A percentile compares a stretch with the other conserved stretches of the same genome.
Conservation (phyloP, 1,140 invertebrate genomes). For the Pogonomyrmex barbatus region DNA sequence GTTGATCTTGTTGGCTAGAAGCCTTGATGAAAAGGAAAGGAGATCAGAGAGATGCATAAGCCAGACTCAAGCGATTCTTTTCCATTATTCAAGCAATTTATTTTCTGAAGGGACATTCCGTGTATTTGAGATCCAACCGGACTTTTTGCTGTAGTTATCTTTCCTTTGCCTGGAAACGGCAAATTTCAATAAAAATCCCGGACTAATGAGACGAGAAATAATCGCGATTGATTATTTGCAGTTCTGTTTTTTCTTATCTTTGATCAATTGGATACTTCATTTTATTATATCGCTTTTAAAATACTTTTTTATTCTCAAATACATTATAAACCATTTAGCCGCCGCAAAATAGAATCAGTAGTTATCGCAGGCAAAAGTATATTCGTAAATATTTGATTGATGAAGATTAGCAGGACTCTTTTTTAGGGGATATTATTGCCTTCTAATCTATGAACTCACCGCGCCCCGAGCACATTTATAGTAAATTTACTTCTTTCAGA, state of each 20-base stretch:
- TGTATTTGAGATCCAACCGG: constrained; percentile 18
- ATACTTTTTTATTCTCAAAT: background rate
- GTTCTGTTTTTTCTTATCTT: background rate
- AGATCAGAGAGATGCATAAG: constrained; percentile 58
- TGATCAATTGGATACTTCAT: background rate
- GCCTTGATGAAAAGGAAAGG: constrained; percentile 44
- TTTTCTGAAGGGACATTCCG: constrained; percentile 64
- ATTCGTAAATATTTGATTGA: constrained; percentile 44
- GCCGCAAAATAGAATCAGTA: background rate
- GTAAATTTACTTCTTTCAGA: constrained; percentile 56
- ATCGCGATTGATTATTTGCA: constrained; percentile 20
- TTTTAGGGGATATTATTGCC: constrained; percentile 9
- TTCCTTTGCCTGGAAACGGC: background rate
- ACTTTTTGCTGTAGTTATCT: constrained; percentile 21
- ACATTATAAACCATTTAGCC: background rate
- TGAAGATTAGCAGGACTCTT: background rate
- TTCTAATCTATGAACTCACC: background rate
- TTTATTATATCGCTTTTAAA: background rate
- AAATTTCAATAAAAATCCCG: constrained; percentile 42
- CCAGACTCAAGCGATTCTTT: constrained; percentile 70
- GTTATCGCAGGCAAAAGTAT: background rate
- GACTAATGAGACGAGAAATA: background rate
- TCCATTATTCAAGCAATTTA: constrained; percentile 79
- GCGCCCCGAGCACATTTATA: constrained; percentile 14
- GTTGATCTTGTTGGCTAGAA: background rate